These are phyloP conservation scores for Callochromis pleurospilus DNA, from an alignment of 2,113 vertebrate species.

Conservation along the genomic window DNA sequence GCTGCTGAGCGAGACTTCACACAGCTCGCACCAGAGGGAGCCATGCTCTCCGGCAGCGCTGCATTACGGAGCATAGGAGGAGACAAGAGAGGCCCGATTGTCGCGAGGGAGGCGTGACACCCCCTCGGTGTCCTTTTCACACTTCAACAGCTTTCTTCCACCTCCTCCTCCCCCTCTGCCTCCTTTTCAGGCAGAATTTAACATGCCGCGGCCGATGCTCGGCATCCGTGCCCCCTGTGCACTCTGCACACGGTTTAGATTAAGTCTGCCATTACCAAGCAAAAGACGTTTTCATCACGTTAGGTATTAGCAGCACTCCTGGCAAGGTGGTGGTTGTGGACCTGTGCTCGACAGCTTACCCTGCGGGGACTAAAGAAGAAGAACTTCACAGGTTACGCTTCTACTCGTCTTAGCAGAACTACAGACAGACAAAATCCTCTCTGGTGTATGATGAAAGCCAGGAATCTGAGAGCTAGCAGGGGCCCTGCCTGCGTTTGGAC, in stretches of 20 bases:
- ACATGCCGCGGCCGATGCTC: conserved; percentile 4
- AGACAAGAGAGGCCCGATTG: conserved; percentile 49
- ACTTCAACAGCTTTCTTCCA: conserved; percentile 45
- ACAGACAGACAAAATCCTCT: neutral
- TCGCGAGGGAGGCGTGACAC: conserved; percentile 22
- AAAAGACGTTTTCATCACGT: neutral
- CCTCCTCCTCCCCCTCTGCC: conserved; percentile 21
- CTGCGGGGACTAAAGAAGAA: neutral
- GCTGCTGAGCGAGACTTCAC: conserved; percentile 60
- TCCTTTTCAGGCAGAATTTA: conserved; percentile 12
- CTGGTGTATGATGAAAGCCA: conserved; percentile 57
- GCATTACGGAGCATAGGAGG: conserved; percentile 47
- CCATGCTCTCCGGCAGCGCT: conserved; percentile 48
- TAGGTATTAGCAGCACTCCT: neutral
- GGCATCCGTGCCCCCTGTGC: neutral
- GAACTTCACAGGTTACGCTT: neutral
- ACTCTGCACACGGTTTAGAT: conserved; percentile 16
- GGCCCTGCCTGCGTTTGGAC: conserved; percentile 60
- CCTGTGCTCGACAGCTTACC: neutral
- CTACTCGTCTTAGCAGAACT: neutral
- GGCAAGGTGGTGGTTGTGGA: neutral
- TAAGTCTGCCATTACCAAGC: neutral
- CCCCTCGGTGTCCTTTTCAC: conserved; percentile 39
- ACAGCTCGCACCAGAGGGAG: conserved; percentile 55
- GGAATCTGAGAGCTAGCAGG: conserved; percentile 35